Base-by-base conservation (phyloP, 2,888 invertebrate genomes). In the Eupithecia abbreviata region DNA sequence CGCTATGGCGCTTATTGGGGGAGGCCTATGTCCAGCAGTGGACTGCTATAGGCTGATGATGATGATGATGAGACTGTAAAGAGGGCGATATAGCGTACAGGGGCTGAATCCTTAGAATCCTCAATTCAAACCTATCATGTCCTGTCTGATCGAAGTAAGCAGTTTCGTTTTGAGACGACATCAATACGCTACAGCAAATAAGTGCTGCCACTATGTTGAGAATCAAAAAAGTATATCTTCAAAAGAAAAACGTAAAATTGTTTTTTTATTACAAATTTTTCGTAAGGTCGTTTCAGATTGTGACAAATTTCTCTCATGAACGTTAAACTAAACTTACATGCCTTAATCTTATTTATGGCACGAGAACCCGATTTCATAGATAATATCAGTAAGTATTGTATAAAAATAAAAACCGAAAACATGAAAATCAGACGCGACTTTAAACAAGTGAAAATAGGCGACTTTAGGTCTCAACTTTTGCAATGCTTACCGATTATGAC, bases 341-440 rank as follows among this genome's bases (percentile, higher is more conserved):
- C 87, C 86, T 83, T 86, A 91, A 89, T 92, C 89, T 86, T 90
- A 91, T 91, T 91, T 90, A 92, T 88, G 85, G 85, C 83, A 82
- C 77, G 74, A 74, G 80, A 80, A 77, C 88, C 88, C 85, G 86
- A 86, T 87, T 86, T 85, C 84, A 86, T 84, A 88, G 90, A 92
- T 92, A 90, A 83, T 84, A 80, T 68, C 67, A 68, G 81, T 82
- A 80, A 78, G 80, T 84, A 91, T 90, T 90, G 86, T 87, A 79
- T 80, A 79, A 78, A 81, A 80, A 82, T 81, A 82, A 74, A 77
- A 74, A 55, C 71, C 72, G 70, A 74, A 68, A 18, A 18, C 62
- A 55, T 55, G 6, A 68, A 58, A 45, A n/a, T 75, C 43, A 42
- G 65, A 18, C 74, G 72, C 74, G 78, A 76, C 73, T 15, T 72